Evolutionary conservation across 2,113 vertebrate species (phyloP).

Genomic region (Platysternon megacephalum): DNA sequence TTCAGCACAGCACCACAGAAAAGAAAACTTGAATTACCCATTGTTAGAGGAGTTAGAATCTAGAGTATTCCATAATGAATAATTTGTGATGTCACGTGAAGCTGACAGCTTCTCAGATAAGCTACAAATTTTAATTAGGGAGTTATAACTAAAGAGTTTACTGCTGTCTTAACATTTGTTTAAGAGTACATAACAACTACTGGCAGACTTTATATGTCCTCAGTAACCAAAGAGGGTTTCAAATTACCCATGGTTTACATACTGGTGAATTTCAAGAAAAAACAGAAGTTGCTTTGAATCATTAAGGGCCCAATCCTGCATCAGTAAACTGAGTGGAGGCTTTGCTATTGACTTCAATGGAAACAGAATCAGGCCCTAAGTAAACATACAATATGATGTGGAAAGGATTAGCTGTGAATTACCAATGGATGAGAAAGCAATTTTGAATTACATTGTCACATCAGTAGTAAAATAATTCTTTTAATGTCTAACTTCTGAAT

Average conservation of each 20-base stretch:
- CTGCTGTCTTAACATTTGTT: not conserved
- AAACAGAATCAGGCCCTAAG: not conserved
- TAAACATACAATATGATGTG: not conserved
- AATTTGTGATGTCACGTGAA: not conserved
- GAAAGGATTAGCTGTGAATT: not conserved
- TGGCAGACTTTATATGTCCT: accelerated
- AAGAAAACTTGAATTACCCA: not conserved
- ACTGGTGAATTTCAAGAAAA: not conserved
- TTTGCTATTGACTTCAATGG: not conserved
- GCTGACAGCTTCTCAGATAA: not conserved
- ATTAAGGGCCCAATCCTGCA: not conserved
- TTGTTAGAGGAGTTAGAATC: not conserved
- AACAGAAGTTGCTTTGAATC: not conserved
- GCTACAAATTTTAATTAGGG: not conserved
- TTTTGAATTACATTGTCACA: not conserved
- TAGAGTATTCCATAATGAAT: not conserved
- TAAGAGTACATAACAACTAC: not conserved
- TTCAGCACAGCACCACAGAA: not conserved
- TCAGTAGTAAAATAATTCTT: not conserved
- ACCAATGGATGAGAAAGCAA: not conserved
- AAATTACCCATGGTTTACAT: not conserved
- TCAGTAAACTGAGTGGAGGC: not conserved
- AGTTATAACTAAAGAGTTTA: not conserved
- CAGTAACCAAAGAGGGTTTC: not conserved
- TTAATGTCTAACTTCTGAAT: not conserved